Base-by-base conservation (phyloP, 1,140 invertebrate genomes). In the Platyscapa corneri region DNA sequence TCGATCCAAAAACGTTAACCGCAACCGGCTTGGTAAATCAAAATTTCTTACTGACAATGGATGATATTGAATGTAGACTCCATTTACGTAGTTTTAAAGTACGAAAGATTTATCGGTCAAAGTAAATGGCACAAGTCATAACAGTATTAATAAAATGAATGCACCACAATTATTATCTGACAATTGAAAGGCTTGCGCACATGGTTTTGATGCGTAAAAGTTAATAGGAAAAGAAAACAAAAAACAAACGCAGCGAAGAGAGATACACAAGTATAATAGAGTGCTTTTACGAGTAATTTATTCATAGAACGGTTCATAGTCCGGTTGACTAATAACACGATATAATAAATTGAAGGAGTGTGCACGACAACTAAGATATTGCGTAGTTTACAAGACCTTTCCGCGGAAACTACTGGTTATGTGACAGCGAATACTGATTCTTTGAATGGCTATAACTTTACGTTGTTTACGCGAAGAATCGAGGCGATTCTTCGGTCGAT, bases 201-300 rank as follows among this genome's bases (percentile, higher is more conserved):
- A 60, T 27, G 8, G 14, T 53, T 53, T 37, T 27, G 32, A 34
- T 53, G 76, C 30, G 53, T 42, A 64, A 78, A 53, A 23, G 76
- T 78, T 64, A 39, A 64, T 64, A n/a, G 32, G 6, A 64, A 60
- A 7, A 27, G 6, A 53, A 23, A 23, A 27, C 16, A 64, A 64
- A 64, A 64, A 79, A 6, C 1, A 64, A 64, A 30, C 18, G 78
- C 12, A 79, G 32, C 34, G 20, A 37, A 27, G 32, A 64, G 30
- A 79, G 53, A 79, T 30, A 65, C 18, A 65, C 20, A 79, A 32
- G 34, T 10, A 72, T 70, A 82, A 72, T 67, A 32, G 65, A 53
- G 18, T n/a, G 65, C n/a, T 53, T 72, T 82, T 72, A 85, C 32
- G 20, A 81, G 70, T 60, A 42, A 84, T 82, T 81, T 84, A 84